These are phyloP conservation scores for Hippolais icterina DNA, from an alignment of 2,113 vertebrate species.

Conservation along the genomic window DNA sequence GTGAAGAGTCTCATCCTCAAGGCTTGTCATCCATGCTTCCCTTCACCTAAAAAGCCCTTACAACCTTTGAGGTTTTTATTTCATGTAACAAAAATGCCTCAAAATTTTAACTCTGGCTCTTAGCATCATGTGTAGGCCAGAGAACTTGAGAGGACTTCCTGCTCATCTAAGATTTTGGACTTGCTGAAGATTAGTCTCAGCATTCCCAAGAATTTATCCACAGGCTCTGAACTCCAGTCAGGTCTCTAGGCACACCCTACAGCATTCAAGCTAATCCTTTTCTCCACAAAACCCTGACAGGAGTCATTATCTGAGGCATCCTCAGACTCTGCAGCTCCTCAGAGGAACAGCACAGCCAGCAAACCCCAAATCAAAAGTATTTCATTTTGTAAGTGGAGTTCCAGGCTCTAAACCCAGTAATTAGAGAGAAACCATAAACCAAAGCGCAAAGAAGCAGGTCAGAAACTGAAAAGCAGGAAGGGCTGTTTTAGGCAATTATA, in stretches of 20 bases:
- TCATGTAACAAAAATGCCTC: accelerated
- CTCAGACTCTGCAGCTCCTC: neutral
- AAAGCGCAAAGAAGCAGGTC: neutral
- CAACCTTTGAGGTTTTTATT: neutral
- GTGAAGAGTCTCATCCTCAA: neutral
- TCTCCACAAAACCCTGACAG: neutral
- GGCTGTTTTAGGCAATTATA: slow-evolving; percentile 5
- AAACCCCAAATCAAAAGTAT: neutral
- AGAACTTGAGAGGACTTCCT: neutral
- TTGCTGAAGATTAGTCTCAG: neutral
- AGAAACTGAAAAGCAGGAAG: slow-evolving; percentile 4
- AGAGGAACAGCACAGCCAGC: neutral
- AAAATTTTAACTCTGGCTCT: neutral
- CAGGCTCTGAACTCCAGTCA: neutral
- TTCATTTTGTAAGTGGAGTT: slow-evolving; percentile 18
- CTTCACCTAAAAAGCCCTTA: neutral
- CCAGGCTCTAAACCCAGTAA: neutral
- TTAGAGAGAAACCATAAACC: slow-evolving; percentile 27
- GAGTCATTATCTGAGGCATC: neutral
- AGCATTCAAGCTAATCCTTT: neutral
- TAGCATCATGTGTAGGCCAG: neutral
- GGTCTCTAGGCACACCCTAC: neutral
- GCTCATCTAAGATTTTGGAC: neutral
- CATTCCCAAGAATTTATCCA: neutral
- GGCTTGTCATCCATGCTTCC: accelerated